Conservation (phyloP, 2,888 invertebrate species). For the Machimus rusticus region DNA sequence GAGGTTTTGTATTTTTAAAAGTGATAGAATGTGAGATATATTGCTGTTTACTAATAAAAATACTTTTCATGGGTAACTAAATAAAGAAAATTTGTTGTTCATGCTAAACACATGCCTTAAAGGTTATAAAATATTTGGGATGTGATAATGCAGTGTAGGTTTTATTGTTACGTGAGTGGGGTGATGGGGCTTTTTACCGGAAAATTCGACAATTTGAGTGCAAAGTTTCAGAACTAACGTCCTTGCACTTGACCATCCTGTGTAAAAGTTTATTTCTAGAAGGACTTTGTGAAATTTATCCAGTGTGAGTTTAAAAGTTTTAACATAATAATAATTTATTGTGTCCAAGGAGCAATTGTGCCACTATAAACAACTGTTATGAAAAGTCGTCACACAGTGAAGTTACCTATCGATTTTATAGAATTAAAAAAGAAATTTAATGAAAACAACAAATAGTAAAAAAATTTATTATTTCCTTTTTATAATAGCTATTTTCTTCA, state of each 20-base stretch:
- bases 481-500: neutral
- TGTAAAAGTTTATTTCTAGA: too few species aligned
- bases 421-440: neutral
- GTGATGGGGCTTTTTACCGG: neutral
- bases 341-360: too few species aligned
- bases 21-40: neutral
- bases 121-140: neutral
- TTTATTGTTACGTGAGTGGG: neutral
- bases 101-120: neutral
- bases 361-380: too few species aligned
- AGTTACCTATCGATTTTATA: too few species aligned
- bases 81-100: neutral
- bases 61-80: neutral
- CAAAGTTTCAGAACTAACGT: too few species aligned
- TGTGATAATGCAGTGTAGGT: neutral
- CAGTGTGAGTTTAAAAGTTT: too few species aligned
- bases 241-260: too few species aligned
- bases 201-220: neutral
- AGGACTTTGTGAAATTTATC: too few species aligned
- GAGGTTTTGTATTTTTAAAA: neutral
- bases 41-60: neutral
- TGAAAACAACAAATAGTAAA: neutral
- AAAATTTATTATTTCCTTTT: neutral
- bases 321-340: too few species aligned
- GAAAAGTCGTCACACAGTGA: too few species aligned